Conservation (phyloP, 2,113 vertebrate species). For the Prinia subflava region DNA sequence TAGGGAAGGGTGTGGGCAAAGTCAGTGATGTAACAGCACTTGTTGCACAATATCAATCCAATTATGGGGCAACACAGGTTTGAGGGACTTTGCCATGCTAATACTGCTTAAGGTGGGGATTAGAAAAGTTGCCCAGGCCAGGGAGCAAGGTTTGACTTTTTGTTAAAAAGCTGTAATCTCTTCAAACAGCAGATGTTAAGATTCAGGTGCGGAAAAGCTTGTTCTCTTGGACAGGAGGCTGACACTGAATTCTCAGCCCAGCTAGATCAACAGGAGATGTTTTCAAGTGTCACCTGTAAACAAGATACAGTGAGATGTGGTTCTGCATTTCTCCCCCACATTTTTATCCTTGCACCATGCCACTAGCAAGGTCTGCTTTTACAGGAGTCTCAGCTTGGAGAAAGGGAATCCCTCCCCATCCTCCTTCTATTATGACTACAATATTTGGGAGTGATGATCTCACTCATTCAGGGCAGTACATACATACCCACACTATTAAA, state of each 20-base stretch:
- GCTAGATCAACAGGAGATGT: background rate
- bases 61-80: background rate
- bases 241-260: background rate
- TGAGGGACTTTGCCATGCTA: background rate
- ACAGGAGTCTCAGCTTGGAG: background rate
- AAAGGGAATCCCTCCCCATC: background rate
- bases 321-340: background rate
- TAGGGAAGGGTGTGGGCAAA: background rate
- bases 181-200: background rate
- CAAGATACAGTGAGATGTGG: background rate
- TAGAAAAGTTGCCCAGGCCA: background rate
- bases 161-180: background rate
- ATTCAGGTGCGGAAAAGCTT: background rate
- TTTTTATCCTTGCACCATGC: background rate
- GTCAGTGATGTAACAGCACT: background rate
- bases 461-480: fast-evolving
- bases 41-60: background rate
- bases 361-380: background rate
- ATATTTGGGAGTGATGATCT: background rate
- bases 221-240: background rate
- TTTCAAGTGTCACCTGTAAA: background rate
- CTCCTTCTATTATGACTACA: background rate
- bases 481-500: background rate
- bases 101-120: conserved; percentile 3
- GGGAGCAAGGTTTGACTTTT: background rate